Evolutionary conservation across 2,797 vertebrate genomes (phyloP), one percentile per base, ranked within the genome.

Genomic region (Orientallactaga sibirica): DNA sequence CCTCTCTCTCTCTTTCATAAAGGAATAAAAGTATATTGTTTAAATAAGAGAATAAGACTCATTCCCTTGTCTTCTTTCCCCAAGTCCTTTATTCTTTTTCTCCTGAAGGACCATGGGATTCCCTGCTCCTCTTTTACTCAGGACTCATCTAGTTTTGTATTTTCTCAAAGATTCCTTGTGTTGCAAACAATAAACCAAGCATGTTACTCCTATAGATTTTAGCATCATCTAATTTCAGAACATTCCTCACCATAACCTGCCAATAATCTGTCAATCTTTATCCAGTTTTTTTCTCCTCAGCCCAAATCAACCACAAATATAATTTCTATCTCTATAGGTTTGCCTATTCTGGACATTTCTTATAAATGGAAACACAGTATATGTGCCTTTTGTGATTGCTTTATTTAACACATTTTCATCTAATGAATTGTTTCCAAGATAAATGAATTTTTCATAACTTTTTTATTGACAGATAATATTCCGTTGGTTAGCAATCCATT

Each of bases 221-320:
- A 75, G 11, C n/a, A 19, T 18, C 61, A 25, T 90, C 19, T 83
- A 93, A 89, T n/a, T 74, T 77, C 43, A 93, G 85, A 90, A 81
- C 3, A 78, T 55, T 55, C 25, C 22, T 74, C 18, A 87, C 18
- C 62, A 64, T 66, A 94, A 37, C 12, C 24, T 83, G 20, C 58
- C 24, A 19, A 76, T 70, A 67, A 89, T 48, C 55, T 74, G 58
- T 25, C 19, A 62, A 10, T 86, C 37, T 14, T 79, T 15, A 33
- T 11, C 12, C 16, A 4, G 0, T 77, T 29, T 24, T 1, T 64
- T 11, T 14, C 3, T 1, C 14, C 8, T 16, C 20, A n/a, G 22
- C 29, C 7, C 12, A 62, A 52, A n/a, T 55, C 80, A 78, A 68
- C 24, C 58, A 48, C 37, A 67, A 22, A 29, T 66, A 20, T 70